Evolutionary conservation across 37 sponge, comb jelly and placozoan genomes (phyloP), one percentile per base, ranked within the genome.

Genomic region (Petrosia ficiformis): DNA sequence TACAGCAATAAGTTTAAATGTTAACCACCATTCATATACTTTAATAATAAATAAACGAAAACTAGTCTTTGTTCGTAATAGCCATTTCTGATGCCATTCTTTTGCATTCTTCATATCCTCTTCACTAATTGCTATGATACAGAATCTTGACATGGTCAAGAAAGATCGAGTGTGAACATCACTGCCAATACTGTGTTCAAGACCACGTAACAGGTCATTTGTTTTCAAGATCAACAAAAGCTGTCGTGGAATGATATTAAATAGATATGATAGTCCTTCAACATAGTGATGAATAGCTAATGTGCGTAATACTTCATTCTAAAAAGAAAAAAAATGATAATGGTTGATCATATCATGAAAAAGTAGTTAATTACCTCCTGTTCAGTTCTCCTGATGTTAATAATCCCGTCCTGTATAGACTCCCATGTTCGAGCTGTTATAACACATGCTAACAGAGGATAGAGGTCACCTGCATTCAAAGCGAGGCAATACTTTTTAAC

Each of bases 201-300:
- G 74, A 58, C 91, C 76, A 5, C 92, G 73, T 25, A 97, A 74
- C 2, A 97, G 86, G 73, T 97, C 97, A 48, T 93, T 97, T 60
- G 97, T 97, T 67, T 97, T 97, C 30, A 97, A 77, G 73, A 97
- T 87, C 52, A 97, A 91, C 1, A 97, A 44, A 70, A 97, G 74
- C 69, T 97, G 81, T 30, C 97, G 70, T 2, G 97, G 97, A 1
- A 97, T 83, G 14, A 58, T 80, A 76, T 90, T 77, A 32, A 97
- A 83, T 28, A 97, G 74, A 64, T 90, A 92, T 0, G 97, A 85
- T n/a, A n/a, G n/a, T n/a, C n/a, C n/a, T n/a, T n/a, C n/a, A n/a
- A n/a, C n/a, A n/a, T n/a, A 21, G 84, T 89, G 57, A 80, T 76
- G 0, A 56, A n/a, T n/a, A n/a, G n/a, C n/a, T n/a, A n/a, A n/a